Percentiles rank a stretch among this genome's conserved stretches.
These are phyloP conservation scores for Drosophila tropicalis DNA, from an alignment of 1,140 invertebrate genomes.

Conservation along the genomic window DNA sequence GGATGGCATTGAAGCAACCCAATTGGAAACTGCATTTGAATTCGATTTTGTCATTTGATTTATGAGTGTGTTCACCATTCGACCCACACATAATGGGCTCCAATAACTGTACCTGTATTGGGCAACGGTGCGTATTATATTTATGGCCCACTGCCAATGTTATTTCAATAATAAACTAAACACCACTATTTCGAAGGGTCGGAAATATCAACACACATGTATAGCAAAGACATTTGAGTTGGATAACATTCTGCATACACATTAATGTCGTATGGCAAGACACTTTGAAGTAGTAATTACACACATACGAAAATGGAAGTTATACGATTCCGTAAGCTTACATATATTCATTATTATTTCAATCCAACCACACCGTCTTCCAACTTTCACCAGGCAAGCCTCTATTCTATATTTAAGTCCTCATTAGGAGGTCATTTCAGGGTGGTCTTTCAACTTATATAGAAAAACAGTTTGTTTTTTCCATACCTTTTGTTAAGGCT, in stretches of 20 bases:
- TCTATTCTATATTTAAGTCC: no score
- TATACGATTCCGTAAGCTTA: no score
- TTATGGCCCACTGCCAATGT: not conserved
- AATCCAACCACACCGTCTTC: no score
- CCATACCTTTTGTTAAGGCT: no score
- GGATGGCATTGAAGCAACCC: constrained; percentile 12
- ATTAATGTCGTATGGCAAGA: not conserved
- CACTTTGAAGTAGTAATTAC: no score
- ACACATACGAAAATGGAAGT: no score
- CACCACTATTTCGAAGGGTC: not conserved
- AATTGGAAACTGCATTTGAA: constrained; percentile 14
- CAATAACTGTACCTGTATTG: constrained; percentile 4
- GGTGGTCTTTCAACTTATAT: no score
- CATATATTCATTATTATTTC: no score
- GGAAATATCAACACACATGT: not conserved
- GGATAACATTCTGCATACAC: not conserved
- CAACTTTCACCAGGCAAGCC: no score
- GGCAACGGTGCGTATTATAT: constrained; percentile 58
- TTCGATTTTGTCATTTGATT: constrained; percentile 9
- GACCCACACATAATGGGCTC: not conserved
- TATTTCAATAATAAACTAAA: constrained; percentile 6
- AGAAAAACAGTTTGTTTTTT: no score
- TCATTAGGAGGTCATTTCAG: no score
- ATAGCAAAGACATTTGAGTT: not conserved
- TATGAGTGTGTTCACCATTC: constrained; percentile 1